These are phyloP conservation scores for Xenopus borealis DNA, from an alignment of 2,113 vertebrate genomes.

Conservation along the genomic window DNA sequence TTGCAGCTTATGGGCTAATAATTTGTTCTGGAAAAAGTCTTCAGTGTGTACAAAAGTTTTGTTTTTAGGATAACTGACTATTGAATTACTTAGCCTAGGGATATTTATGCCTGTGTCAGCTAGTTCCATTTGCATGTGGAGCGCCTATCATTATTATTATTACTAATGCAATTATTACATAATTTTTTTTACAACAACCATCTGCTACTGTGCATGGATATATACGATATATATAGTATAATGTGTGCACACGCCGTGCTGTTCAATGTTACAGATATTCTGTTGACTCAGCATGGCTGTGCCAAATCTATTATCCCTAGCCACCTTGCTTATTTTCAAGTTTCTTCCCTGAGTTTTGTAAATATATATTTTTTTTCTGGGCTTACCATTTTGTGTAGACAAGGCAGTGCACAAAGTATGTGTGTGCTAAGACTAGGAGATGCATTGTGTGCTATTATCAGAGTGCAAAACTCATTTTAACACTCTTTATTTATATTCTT, in stretches of 20 bases:
- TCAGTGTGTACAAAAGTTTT: too few species aligned
- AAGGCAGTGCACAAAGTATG: background rate
- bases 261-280: conserved; percentile 15
- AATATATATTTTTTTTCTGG: background rate
- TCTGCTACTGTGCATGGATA: background rate
- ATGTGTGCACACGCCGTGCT: conserved; percentile 1
- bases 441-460: too few species aligned
- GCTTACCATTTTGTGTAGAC: background rate
- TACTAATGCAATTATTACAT: too few species aligned
- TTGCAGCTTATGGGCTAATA: too few species aligned
- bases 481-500: background rate
- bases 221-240: background rate
- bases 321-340: conserved; percentile 30
- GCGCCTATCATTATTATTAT: too few species aligned
- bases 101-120: too few species aligned
- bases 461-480: background rate
- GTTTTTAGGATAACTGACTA: too few species aligned
- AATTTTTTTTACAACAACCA: too few species aligned
- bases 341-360: conserved; percentile 8
- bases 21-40: too few species aligned
- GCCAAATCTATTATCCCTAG: conserved; percentile 2
- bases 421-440: background rate
- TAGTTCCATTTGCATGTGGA: too few species aligned
- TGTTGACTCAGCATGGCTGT: conserved; percentile 43
- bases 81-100: too few species aligned